phyloP scores from a whole-genome alignment of 2,797 vertebrate species.

The Poliocrania exsul region DNA sequence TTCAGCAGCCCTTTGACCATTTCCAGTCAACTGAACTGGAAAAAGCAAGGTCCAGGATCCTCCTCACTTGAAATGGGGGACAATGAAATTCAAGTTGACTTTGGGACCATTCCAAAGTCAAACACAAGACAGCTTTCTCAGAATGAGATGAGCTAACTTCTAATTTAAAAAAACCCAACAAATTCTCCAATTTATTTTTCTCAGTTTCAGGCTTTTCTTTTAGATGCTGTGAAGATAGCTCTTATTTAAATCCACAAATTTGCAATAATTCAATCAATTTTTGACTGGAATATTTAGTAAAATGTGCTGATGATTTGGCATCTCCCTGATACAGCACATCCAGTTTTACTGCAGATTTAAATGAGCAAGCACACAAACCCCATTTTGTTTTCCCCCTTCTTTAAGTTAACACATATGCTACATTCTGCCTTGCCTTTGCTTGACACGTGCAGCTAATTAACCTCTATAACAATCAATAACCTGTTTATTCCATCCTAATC shows the following conservation, averaged over 20 bases:
- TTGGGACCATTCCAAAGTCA: not conserved
- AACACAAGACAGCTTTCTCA: not conserved
- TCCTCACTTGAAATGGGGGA: not conserved
- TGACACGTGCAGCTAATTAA: constrained; percentile 34
- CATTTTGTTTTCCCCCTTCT: not conserved
- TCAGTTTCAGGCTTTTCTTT: not conserved
- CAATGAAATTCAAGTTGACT: not conserved
- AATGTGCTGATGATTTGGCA: not conserved
- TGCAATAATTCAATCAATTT: not conserved
- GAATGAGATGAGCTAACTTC: not conserved
- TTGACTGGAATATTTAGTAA: not conserved
- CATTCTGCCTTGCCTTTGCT: constrained; percentile 4
- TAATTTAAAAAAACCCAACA: not conserved
- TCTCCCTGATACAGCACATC: not conserved
- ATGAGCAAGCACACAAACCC: not conserved
- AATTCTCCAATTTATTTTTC: not conserved
- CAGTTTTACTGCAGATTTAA: not conserved
- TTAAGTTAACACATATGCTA: not conserved
- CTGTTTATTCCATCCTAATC: constrained; percentile 28
- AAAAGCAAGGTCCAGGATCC: not conserved
- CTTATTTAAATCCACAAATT: not conserved
- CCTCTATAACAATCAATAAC: not conserved
- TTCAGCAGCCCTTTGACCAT: not conserved
- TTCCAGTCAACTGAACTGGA: not conserved
- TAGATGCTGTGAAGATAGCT: not conserved